phyloP scores from a whole-genome alignment of 2,113 vertebrate genomes.

The Grantiella picta region DNA sequence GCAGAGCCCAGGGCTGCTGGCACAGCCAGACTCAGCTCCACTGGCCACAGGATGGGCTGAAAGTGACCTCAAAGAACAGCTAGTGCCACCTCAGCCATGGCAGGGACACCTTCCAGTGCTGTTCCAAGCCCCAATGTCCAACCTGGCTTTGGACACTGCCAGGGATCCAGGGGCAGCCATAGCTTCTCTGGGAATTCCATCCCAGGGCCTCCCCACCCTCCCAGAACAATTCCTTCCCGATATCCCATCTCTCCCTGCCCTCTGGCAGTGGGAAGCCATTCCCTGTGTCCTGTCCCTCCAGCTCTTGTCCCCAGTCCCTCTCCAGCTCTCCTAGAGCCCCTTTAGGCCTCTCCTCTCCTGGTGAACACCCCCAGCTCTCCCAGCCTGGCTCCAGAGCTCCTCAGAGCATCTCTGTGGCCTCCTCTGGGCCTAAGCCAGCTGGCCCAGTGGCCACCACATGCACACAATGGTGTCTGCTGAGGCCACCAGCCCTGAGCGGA shows the following conservation, averaged over 20 bases:
- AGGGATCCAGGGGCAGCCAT: not conserved
- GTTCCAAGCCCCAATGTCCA: not conserved
- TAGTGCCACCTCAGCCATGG: not conserved
- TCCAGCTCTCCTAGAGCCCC: not conserved
- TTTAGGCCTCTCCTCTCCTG: not conserved
- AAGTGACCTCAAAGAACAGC: accelerated
- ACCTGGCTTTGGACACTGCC: not conserved
- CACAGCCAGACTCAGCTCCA: not conserved
- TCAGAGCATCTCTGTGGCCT: accelerated
- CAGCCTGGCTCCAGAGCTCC: not conserved
- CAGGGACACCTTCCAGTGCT: not conserved
- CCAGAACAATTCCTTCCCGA: not conserved
- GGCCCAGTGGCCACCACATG: accelerated
- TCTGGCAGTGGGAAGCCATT: not conserved
- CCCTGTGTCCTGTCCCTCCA: not conserved
- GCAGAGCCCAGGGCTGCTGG: not conserved
- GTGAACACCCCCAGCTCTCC: not conserved
- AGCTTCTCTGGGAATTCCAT: not conserved
- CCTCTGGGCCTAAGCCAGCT: not conserved
- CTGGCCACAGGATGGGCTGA: not conserved
- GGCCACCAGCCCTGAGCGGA: not conserved
- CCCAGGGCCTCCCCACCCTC: not conserved
- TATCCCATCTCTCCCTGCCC: accelerated
- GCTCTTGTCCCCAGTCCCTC: not conserved
- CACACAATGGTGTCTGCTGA: not conserved